Evolutionary conservation across 2,797 vertebrate species (phyloP).

Genomic region (Bucorvus abyssinicus): DNA sequence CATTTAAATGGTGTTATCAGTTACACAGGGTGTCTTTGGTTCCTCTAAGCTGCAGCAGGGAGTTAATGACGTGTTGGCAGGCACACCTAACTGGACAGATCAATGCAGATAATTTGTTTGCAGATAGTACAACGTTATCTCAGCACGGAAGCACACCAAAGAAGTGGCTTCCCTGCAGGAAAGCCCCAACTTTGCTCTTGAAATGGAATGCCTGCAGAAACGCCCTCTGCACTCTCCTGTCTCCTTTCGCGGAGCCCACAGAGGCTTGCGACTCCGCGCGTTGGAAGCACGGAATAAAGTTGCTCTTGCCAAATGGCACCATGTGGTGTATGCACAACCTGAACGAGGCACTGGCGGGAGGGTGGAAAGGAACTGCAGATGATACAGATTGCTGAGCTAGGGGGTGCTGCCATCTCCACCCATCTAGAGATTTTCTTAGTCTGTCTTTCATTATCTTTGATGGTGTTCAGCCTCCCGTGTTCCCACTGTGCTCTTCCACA

Average conservation of each 20-base stretch:
- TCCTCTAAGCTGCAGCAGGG: neutral
- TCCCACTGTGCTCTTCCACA: neutral
- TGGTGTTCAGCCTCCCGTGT: neutral
- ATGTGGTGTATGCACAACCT: neutral
- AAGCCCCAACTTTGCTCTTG: neutral
- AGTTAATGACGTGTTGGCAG: conserved; percentile 10
- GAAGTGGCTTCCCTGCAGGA: neutral
- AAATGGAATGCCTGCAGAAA: neutral
- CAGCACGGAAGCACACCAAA: neutral
- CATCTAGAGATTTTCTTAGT: neutral
- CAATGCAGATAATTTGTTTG: conserved; percentile 23
- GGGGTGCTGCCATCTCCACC: neutral
- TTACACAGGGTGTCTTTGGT: neutral
- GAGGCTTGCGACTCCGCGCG: fast-evolving
- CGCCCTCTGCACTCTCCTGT: neutral
- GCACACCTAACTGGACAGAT: neutral
- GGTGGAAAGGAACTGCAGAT: neutral
- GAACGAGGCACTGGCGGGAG: neutral
- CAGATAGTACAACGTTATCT: neutral
- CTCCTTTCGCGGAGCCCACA: neutral
- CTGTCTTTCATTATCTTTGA: neutral
- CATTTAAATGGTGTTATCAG: neutral
- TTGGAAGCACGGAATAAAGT: neutral
- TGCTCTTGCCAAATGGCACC: neutral
- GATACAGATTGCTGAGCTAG: neutral